Base-by-base conservation (phyloP, 1,140 invertebrate species). In the Reticulitermes speratus region DNA sequence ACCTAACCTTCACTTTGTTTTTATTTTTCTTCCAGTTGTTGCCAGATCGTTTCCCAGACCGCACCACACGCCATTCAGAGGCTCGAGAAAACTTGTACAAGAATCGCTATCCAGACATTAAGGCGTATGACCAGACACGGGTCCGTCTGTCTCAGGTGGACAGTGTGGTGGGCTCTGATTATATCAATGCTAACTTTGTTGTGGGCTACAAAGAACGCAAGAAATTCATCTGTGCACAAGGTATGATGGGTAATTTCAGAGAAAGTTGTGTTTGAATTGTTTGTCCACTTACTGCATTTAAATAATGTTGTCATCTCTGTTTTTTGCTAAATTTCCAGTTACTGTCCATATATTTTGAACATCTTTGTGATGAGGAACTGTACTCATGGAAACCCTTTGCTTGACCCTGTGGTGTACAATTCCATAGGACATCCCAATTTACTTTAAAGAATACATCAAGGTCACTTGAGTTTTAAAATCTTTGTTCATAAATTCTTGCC, bases 101-200 rank as follows among this genome's bases (percentile, higher is more conserved):
- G 91, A 97, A 98, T 92, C 92, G 96, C 44, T 97, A 98, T 90
- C 96, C 96, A 0, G 96, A 97, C 89, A 97, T 98, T 87, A 97
- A 97, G 90, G 96, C 96, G 6, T 98, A 97, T 90, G 97, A 99
- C 92, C 97, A 99, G 91, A 98, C 97, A 14, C 91, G 97, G 88
- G 96, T 98, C 0, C 95, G 96, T 88, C 90, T 98, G 12, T 92
- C 94, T 0, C 93, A 95, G 87, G 92, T 96, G 9, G 96, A 97
- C 90, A 95, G 95, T 48, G 94, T 96, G 69, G 93, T 93, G 82
- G 95, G 95, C 9, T 96, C 95, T 0, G 97, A 98, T 91, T 99
- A 99, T 89, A 97, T 98, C 85, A 99, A 99, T 90, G 97, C 97
- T 0, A 98, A 98, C 89, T 96, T 96, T 89, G 97, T 98, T 1